Base-by-base conservation (phyloP, 2,797 vertebrate species). In the Kryptolebias ocellatus region DNA sequence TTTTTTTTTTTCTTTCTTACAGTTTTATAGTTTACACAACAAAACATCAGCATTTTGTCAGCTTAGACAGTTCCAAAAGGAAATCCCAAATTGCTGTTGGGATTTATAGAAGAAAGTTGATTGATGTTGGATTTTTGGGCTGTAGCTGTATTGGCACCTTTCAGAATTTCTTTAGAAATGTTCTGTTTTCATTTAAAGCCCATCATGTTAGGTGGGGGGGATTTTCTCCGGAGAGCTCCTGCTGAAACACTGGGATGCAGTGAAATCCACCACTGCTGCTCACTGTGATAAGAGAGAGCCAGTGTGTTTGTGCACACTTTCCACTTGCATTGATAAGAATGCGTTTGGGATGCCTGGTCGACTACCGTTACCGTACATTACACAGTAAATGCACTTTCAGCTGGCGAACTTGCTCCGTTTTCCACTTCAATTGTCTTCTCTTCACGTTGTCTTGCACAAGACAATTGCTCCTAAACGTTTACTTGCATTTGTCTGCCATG, bases 351-450 rank as follows among this genome's bases (percentile, higher is more conserved):
- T 1, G 76, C 85, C 83, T 83, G 85, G 84, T 67, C 50, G 82
- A 85, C 81, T 17, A 52, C 83, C 75, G 1, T 46, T 55, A 52
- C 81, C 18, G 52, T 86, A 70, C 90, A 87, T 90, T 93, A 80
- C 91, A 86, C 92, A 92, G 78, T 87, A 91, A 92, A 91, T 62
- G 90, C 90, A 84, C 84, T 92, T 94, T 93, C 90, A 92, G 88
- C 81, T 70, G 81, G 83, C 87, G 85, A 87, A 88, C 81, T 71
- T 45, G 56, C 61, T 79, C 71, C 76, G 67, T 85, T 60, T 69
- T 71, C 65, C 55, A 74, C 78, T 74, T 79, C 64, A 64, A 70
- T 76, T 79, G 78, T 87, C 68, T 77, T 70, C 73, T 83, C 71
- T 80, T 74, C 72, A 71, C 78, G 42, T 80, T 68, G 78, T 90